These are phyloP conservation scores for Formica exsecta DNA, from an alignment of 1,140 invertebrate genomes.

Conservation along the genomic window DNA sequence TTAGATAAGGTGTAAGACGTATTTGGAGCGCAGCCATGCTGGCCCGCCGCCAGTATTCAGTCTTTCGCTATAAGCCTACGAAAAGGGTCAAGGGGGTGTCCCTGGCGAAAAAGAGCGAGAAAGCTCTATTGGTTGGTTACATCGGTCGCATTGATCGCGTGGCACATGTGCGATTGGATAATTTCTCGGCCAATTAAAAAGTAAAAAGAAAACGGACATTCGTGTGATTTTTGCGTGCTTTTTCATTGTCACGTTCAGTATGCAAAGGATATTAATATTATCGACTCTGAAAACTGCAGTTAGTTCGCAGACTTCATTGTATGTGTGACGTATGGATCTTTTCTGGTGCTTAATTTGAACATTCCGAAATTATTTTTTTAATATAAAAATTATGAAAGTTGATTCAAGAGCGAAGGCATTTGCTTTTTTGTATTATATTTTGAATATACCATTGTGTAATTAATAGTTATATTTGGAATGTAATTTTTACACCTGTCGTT, in stretches of 20 bases:
- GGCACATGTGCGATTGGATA: conserved; percentile 46
- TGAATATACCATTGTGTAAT: too few relatives aligned
- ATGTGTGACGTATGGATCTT: not conserved
- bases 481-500: not conserved
- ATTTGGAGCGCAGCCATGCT: conserved; percentile 85
- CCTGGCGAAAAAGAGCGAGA: conserved; percentile 71
- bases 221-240: not conserved
- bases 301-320: not conserved
- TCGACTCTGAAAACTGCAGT: not conserved
- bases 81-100: conserved; percentile 76
- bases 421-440: not conserved
- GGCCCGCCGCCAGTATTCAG: conserved; percentile 82
- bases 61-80: conserved; percentile 75
- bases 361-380: conserved; percentile 6
- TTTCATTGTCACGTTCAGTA: not conserved
- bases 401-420: not conserved
- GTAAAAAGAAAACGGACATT: not conserved
- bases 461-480: not conserved
- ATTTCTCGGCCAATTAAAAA: conserved; percentile 36
- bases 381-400: not conserved
- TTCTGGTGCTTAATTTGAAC: conserved; percentile 1
- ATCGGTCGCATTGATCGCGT: conserved; percentile 60
- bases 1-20: conserved; percentile 86
- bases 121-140: conserved; percentile 68
- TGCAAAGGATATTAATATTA: not conserved